phyloP scores from a whole-genome alignment of 2,113 vertebrate species.

The Dasypus novemcinctus region DNA sequence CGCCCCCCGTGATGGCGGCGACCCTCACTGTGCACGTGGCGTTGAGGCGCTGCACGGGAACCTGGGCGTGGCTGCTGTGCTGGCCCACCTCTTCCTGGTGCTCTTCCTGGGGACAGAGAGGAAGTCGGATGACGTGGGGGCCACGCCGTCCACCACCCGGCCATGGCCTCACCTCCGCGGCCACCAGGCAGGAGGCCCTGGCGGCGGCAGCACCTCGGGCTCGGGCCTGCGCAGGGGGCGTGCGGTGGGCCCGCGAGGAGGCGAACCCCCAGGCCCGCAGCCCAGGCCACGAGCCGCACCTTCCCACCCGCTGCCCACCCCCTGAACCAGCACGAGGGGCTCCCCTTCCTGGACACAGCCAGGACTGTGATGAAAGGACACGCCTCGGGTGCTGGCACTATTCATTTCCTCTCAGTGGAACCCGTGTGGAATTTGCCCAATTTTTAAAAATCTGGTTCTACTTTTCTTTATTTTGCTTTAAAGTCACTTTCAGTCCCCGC shows the following conservation, averaged over 20 bases:
- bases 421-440: not conserved
- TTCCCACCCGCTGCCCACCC: not conserved
- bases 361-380: not conserved
- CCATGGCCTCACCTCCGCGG: too few relatives aligned
- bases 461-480: not conserved
- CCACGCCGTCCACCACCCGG: too few relatives aligned
- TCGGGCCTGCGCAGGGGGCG: too few relatives aligned
- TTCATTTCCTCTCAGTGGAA: not conserved
- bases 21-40: conserved; percentile 90
- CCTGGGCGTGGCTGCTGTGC: conserved; percentile 38
- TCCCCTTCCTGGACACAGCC: not conserved
- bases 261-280: not conserved
- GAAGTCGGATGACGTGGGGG: not conserved
- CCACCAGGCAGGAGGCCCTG: too few relatives aligned
- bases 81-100: not conserved
- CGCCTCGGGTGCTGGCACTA: not conserved
- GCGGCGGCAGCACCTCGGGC: too few relatives aligned
- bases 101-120: conserved; percentile 71
- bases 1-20: conserved; percentile 89
- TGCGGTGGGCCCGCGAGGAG: too few relatives aligned
- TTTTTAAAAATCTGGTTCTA: not conserved
- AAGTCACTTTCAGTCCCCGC: not conserved
- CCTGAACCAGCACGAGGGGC: not conserved
- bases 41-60: conserved; percentile 85
- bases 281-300: not conserved